Percentiles rank a stretch among this genome's conserved stretches.
phyloP scores from a whole-genome alignment of 2,888 invertebrate genomes.

The Argyresthia albistria region DNA sequence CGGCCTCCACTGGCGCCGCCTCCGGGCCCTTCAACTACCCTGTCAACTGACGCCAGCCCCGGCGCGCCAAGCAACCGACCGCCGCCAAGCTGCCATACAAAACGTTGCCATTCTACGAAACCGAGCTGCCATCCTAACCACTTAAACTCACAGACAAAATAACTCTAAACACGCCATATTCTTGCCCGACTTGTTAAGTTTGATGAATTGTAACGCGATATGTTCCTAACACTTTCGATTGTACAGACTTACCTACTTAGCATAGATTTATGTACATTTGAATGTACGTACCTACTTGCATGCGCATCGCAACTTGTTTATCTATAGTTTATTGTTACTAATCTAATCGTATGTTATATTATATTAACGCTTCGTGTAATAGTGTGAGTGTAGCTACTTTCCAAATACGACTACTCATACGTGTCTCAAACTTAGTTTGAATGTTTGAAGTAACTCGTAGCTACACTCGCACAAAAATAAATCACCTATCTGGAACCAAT shows the following conservation, averaged over 20 bases:
- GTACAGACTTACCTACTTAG: constrained; percentile 41
- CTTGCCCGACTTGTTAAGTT: constrained; percentile 68
- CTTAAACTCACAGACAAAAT: constrained; percentile 23
- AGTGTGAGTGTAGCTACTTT: neutral
- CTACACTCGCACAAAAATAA: neutral
- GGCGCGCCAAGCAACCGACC: constrained; percentile 20
- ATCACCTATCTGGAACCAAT: constrained; percentile 63
- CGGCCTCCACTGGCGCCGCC: constrained; percentile 29
- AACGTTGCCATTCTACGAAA: constrained; percentile 53
- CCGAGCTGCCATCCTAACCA: constrained; percentile 64
- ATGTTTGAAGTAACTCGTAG: neutral
- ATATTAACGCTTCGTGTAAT: constrained; percentile 1
- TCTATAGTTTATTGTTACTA: constrained; percentile 47
- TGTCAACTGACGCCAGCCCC: constrained; percentile 50
- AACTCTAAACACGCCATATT: constrained; percentile 41
- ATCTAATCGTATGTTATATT: constrained; percentile 21
- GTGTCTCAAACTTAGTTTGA: too few relatives aligned
- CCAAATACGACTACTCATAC: too few relatives aligned
- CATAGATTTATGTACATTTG: constrained; percentile 52
- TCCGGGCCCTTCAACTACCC: constrained; percentile 53
- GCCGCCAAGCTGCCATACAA: constrained; percentile 19
- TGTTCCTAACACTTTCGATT: constrained; percentile 60
- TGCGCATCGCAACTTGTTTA: constrained; percentile 63
- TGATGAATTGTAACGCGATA: constrained; percentile 54
- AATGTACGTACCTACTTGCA: constrained; percentile 38